Evolutionary conservation across 2,113 vertebrate genomes (phyloP), one percentile per base, ranked within the genome.

Genomic region (Oxyruncus cristatus): DNA sequence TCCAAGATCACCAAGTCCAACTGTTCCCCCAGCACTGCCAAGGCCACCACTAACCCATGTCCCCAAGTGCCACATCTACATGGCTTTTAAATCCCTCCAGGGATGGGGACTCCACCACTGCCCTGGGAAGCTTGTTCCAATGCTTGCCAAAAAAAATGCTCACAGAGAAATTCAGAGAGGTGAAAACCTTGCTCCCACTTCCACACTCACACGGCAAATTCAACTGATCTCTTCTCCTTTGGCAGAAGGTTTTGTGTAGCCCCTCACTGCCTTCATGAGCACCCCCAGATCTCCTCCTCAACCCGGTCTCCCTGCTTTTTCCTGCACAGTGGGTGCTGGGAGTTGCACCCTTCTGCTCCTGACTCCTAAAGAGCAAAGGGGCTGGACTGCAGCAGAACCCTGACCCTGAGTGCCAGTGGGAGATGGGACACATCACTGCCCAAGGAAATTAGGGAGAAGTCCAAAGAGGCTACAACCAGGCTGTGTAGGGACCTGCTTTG

Each of bases 231-330:
- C 53, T 35, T 33, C 28, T 62, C 46, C 32, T 30, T 14, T 6
- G 21, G n/a, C 5, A 4, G 32, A 68, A 10, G 6, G 72, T 33
- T 65, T 46, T 21, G 1, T 11, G 10, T 0, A 9, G 10, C 9
- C 58, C 35, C 26, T n/a, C 8, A 0, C 8, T 5, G 2, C 52
- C 61, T 26, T 75, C 3, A 2, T 0, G 6, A 72, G 26, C 30
- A 65, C 9, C 8, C 11, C 30, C 6, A 55, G 9, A 32, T n/a
- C 66, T 41, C n/a, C 32, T 41, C 21, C 22, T 26, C 47, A 41
- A 5, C 71, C 33, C 0, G 0, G 16, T n/a, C 12, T 67, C 52
- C 61, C 33, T 5, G 13, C 0, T 30, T 67, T 65, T 20, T 32
- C 32, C 59, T 27, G 52, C 50, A 16, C 5, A 1, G 39, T 2